These are phyloP conservation scores for Heterotis niloticus DNA, from an alignment of 2,113 vertebrate species.

Conservation along the genomic window DNA sequence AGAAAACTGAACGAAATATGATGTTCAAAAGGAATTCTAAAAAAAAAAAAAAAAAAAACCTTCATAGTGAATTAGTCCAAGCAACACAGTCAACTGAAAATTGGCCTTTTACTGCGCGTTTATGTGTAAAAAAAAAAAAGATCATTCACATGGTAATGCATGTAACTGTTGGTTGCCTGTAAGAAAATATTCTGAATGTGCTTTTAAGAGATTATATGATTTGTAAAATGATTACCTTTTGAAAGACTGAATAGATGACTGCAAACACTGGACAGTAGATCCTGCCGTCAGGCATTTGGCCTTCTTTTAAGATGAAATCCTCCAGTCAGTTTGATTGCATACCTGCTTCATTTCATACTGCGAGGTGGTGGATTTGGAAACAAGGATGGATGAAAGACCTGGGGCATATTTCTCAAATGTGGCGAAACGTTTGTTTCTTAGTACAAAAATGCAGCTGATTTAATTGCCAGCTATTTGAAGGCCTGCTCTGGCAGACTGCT, in stretches of 20 bases:
- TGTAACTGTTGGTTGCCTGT: no score
- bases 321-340: no score
- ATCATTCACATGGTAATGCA: no score
- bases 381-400: neutral
- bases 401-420: constrained; percentile 12
- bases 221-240: no score
- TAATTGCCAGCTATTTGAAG: constrained; percentile 9
- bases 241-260: no score
- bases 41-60: neutral
- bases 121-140: neutral
- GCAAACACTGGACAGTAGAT: no score
- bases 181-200: no score
- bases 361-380: neutral
- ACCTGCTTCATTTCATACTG: neutral
- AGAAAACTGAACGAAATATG: neutral
- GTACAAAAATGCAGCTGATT: neutral
- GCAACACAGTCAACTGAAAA: neutral
- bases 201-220: no score
- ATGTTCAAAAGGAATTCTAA: neutral
- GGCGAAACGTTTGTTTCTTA: neutral
- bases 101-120: neutral
- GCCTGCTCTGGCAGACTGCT: neutral
- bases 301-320: neutral
- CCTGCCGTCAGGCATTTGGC: neutral
- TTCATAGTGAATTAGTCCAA: neutral